phyloP scores from a whole-genome alignment of 35 echinoderm and acorn worm genomes.

The Chiridota heheva region DNA sequence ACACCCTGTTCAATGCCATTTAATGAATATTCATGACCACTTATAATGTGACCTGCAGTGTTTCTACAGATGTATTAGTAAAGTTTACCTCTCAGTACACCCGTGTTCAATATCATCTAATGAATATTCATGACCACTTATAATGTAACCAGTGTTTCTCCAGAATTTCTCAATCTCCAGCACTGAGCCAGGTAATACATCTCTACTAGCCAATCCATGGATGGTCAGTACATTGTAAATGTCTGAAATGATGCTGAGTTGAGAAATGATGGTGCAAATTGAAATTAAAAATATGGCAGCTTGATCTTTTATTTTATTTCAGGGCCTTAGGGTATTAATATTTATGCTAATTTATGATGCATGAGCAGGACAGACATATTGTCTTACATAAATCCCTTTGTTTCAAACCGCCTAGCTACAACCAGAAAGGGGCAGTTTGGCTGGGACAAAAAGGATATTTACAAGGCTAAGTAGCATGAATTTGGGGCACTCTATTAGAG shows the following conservation, averaged over 20 bases:
- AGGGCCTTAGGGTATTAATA: too few species aligned
- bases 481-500: too few species aligned
- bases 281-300: too few species aligned
- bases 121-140: constrained; percentile 70
- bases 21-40: constrained; percentile 41
- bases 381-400: too few species aligned
- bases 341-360: too few species aligned
- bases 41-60: constrained; percentile 56
- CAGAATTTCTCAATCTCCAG: constrained; percentile 77
- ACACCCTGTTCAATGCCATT: constrained; percentile 77
- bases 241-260: not conserved
- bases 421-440: too few species aligned
- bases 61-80: constrained; percentile 45
- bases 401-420: too few species aligned
- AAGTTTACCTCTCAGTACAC: constrained; percentile 63
- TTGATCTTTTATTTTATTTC: too few species aligned
- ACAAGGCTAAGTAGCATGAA: too few species aligned
- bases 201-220: constrained; percentile 36
- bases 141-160: constrained; percentile 66
- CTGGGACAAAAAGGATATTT: too few species aligned
- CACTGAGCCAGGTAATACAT: constrained; percentile 51
- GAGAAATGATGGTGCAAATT: too few species aligned
- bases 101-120: constrained; percentile 95
- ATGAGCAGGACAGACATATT: too few species aligned
- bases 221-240: constrained; percentile 62